Evolutionary conservation across 2,113 vertebrate species (phyloP).

Genomic region (Rhynchomys soricoides): DNA sequence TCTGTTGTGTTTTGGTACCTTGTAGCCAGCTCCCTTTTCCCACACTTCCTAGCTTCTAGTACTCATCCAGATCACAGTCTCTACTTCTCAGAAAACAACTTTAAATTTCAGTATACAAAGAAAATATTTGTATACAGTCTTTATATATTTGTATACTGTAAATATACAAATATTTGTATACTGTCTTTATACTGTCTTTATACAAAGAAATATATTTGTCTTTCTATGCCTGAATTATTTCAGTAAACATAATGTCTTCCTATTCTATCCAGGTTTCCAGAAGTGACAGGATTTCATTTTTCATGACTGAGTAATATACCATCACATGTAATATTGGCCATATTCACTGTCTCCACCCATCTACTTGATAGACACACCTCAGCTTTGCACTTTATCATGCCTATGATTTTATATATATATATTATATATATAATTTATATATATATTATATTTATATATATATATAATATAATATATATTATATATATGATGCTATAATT

Average conservation of each 20-base stretch:
- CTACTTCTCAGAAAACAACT: neutral
- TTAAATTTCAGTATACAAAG: neutral
- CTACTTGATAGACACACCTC: neutral
- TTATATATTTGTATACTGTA: too few species aligned
- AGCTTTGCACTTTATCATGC: neutral
- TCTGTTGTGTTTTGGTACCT: neutral
- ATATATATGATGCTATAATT: neutral
- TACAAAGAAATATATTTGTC: too few species aligned
- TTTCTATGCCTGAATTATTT: neutral
- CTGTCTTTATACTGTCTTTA: too few species aligned
- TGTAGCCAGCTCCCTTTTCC: neutral
- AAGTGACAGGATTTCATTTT: neutral
- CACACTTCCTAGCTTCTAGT: neutral
- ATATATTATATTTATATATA: too few species aligned
- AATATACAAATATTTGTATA: too few species aligned
- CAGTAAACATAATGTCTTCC: neutral
- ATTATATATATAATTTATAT: too few species aligned
- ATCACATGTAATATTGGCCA: neutral
- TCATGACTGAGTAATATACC: neutral
- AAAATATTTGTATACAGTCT: neutral
- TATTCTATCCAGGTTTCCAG: neutral
- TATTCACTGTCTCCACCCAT: neutral
- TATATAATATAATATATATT: too few species aligned
- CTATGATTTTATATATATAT: too few species aligned
- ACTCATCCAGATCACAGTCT: neutral